These are phyloP conservation scores for Alosa alosa DNA, from an alignment of 2,113 vertebrate species.

Conservation along the genomic window DNA sequence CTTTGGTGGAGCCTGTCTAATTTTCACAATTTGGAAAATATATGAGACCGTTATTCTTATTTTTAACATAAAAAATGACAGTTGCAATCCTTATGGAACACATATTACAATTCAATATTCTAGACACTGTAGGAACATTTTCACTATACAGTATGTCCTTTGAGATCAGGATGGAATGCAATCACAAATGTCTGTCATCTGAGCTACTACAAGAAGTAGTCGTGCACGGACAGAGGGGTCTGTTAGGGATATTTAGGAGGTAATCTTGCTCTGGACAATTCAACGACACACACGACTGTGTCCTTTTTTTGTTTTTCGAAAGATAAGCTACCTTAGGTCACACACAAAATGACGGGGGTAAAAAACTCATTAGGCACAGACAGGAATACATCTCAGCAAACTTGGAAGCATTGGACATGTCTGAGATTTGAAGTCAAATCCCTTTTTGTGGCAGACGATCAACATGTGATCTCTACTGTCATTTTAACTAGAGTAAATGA, in stretches of 20 bases:
- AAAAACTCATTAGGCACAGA: conserved; percentile 71
- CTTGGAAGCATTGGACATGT: conserved; percentile 67
- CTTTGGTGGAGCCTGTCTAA: conserved; percentile 16
- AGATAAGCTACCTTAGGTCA: conserved; percentile 12
- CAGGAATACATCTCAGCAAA: conserved; percentile 66
- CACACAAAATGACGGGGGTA: background rate
- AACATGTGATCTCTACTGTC: conserved; percentile 21
- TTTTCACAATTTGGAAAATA: conserved; percentile 13
- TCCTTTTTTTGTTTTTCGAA: background rate
- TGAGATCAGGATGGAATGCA: conserved; percentile 13
- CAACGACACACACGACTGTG: background rate
- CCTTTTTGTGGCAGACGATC: conserved; percentile 44
- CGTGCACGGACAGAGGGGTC: conserved; percentile 3
- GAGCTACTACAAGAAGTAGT: conserved; percentile 1
- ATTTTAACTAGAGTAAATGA: background rate
- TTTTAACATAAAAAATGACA: conserved; percentile 19
- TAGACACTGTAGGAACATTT: conserved; percentile 12
- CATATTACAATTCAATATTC: conserved; percentile 19
- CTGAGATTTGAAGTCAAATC: conserved; percentile 54
- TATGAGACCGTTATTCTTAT: background rate
- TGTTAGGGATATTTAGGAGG: conserved; percentile 12
- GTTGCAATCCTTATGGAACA: conserved; percentile 16
- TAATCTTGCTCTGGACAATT: conserved; percentile 14
- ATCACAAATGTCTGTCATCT: conserved; percentile 7
- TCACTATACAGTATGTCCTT: conserved; percentile 1